phyloP scores from a whole-genome alignment of 1,140 invertebrate species.

The Pemphigus obesinymphae region DNA sequence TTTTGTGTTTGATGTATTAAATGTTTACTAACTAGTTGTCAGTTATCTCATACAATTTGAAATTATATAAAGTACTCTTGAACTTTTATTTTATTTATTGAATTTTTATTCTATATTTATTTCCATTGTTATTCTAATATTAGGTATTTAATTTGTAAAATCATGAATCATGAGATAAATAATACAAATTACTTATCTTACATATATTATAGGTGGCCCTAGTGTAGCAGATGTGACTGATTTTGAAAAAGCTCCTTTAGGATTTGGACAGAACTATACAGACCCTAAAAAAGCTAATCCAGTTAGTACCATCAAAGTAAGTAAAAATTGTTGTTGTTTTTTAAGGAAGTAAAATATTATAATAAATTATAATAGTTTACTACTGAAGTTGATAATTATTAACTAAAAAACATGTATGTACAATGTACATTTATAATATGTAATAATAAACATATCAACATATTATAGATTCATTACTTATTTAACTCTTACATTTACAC shows the following conservation, averaged over 20 bases:
- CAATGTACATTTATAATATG: no score
- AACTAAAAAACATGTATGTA: no score
- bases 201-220: conserved; percentile 6
- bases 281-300: conserved; percentile 23
- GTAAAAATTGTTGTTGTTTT: neutral
- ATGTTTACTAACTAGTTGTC: no score
- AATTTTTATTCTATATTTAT: neutral
- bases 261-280: conserved; percentile 27
- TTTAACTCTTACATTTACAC: no score
- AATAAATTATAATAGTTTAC: no score
- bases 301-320: neutral
- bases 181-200: neutral
- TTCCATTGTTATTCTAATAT: no score
- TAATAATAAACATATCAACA: no score
- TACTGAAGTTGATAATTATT: no score
- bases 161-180: neutral
- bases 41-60: no score
- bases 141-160: neutral
- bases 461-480: neutral
- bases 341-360: neutral
- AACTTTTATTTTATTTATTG: no score
- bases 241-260: conserved; percentile 34
- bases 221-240: conserved; percentile 36
- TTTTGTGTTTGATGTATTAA: no score
- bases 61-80: no score